Evolutionary conservation across 2,797 vertebrate species (phyloP).

Genomic region (Chaetophractus vellerosus): DNA sequence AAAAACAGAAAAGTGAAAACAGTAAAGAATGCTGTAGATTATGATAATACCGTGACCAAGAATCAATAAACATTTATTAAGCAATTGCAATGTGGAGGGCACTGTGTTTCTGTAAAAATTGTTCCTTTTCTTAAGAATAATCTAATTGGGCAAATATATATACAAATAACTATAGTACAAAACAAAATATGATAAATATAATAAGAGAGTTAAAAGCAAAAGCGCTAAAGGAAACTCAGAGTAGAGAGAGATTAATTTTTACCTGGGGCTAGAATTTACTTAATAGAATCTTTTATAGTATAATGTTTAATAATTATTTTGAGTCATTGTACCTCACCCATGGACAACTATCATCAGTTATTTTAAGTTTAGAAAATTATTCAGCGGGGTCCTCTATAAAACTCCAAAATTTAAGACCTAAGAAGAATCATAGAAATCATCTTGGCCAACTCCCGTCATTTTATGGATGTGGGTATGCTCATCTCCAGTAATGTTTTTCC

Average conservation of each 20-base stretch:
- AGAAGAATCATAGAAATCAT: conserved; percentile 43
- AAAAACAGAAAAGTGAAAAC: conserved; percentile 50
- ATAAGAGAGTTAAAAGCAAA: conserved; percentile 57
- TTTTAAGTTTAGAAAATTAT: conserved; percentile 73
- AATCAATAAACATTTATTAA: conserved; percentile 52
- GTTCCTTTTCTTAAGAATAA: conserved; percentile 42
- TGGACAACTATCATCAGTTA: conserved; percentile 60
- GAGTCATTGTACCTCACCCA: conserved; percentile 66
- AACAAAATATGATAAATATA: conserved; percentile 33
- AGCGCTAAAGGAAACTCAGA: conserved; percentile 28
- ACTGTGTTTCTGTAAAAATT: not conserved
- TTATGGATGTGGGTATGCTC: conserved; percentile 46
- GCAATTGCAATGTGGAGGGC: conserved; percentile 6
- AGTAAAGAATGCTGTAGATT: not conserved
- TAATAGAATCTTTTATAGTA: conserved; percentile 59
- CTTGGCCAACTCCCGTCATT: conserved; percentile 49
- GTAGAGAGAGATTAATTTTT: conserved; percentile 60
- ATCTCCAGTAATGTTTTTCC: conserved; percentile 51
- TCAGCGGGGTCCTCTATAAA: conserved; percentile 67
- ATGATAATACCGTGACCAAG: conserved; percentile 18
- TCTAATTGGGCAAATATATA: conserved; percentile 49
- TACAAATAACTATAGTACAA: conserved; percentile 46
- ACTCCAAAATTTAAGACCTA: conserved; percentile 62
- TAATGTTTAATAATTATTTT: conserved; percentile 71
- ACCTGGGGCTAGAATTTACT: conserved; percentile 37